Evolutionary conservation across 2,113 vertebrate genomes (phyloP), one percentile per base, ranked within the genome.

Genomic region (Chaenocephalus aceratus): DNA sequence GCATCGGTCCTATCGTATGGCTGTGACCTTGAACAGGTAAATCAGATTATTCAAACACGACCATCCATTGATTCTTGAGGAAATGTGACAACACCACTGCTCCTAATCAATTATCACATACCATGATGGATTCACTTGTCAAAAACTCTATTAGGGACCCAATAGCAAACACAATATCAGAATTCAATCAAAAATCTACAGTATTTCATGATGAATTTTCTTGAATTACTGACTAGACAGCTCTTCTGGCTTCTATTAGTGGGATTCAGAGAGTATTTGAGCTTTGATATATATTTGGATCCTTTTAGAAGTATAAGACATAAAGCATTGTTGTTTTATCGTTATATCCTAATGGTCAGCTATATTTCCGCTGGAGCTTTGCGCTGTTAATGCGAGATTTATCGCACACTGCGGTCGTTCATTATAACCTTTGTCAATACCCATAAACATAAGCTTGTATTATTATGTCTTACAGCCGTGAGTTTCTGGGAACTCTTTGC

Each of bases 401-500:
- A 80, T 75, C 1, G 11, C 48, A n/a, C 45, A 61, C 77, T 53
- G 53, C 44, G n/a, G 77, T 65, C 67, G 15, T 63, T 58, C 3
- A 6, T 78, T 66, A 62, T 59, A 51, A 73, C 88, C 66, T 86
- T 80, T 73, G 77, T 83, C 84, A 82, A 71, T 81, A 83, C 9
- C 78, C 75, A 77, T 89, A 86, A 90, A 89, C 74, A 76, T 44
- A 70, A 71, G 71, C 77, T 60, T 34, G 77, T 63, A 79, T 84
- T 80, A 89, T 83, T 57, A 48, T 75, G 66, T 82, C 86, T 73
- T 71, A 80, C 56, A 64, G 82, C 77, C 67, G 76, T 0, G 0
- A 61, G 86, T 60, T 93, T 93, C 90, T 90, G 92, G 92, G 90
- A 92, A 91, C 54, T 58, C 77, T 79, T 75, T 46, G 49, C 76